Conservation (phyloP, 2,113 vertebrate species). For the Vulpes lagopus region DNA sequence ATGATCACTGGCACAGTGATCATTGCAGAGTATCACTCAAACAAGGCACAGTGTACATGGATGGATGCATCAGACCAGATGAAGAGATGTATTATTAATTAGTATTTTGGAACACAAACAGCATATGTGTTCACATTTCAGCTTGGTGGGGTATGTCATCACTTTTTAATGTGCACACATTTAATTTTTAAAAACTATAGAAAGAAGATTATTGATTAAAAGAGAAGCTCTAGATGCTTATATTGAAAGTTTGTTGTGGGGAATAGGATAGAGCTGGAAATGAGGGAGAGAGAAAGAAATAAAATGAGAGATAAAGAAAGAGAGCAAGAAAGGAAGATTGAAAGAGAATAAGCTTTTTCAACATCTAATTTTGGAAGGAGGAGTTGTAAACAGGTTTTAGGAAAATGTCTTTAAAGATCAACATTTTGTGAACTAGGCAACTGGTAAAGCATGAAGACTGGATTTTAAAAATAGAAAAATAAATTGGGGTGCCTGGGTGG, state of each 20-base stretch:
- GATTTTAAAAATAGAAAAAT: neutral
- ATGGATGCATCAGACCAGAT: neutral
- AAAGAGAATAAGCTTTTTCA: neutral
- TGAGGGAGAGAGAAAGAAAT: neutral
- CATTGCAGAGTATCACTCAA: neutral
- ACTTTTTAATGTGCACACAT: conserved; percentile 61
- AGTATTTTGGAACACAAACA: neutral
- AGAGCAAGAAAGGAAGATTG: neutral
- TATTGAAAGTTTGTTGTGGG: conserved; percentile 3
- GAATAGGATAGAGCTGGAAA: neutral
- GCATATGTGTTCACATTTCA: conserved; percentile 3
- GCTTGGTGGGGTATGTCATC: neutral
- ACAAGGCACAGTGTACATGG: neutral
- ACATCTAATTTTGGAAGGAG: neutral
- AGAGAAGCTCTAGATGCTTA: neutral
- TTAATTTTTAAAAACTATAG: neutral
- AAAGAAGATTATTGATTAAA: neutral
- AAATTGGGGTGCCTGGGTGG: neutral
- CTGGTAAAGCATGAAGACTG: neutral
- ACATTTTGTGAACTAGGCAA: neutral
- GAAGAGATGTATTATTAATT: conserved; percentile 31
- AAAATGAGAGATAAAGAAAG: neutral
- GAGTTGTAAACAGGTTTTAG: neutral
- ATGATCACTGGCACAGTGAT: neutral
- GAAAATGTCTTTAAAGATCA: neutral